These are phyloP conservation scores for Nixonia krombeini DNA, from an alignment of 1,140 invertebrate genomes.

Conservation along the genomic window DNA sequence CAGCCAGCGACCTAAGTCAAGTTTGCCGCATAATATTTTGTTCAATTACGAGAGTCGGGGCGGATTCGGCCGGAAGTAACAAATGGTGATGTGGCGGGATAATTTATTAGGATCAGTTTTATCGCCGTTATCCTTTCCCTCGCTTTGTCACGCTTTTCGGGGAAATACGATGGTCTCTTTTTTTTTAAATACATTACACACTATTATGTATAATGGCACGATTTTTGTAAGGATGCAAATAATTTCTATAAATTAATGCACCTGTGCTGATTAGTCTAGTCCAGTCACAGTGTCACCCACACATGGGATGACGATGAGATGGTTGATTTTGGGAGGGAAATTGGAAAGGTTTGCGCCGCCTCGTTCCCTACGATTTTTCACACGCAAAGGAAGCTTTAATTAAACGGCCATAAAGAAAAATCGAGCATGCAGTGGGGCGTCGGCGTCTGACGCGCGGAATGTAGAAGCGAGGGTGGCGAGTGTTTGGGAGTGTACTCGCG, in stretches of 20 bases:
- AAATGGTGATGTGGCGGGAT: conserved; percentile 3
- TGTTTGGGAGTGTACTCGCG: conserved; percentile 56
- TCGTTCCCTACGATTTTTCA: conserved; percentile 51
- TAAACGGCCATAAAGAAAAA: conserved; percentile 62
- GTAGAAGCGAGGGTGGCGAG: conserved; percentile 41
- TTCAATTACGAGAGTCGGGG: conserved; percentile 17
- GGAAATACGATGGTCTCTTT: too few species aligned
- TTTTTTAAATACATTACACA: conserved; percentile 20
- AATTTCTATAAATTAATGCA: too few species aligned
- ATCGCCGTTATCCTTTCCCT: conserved; percentile 2
- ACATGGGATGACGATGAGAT: too few species aligned
- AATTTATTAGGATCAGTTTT: conserved; percentile 30
- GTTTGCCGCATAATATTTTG: conserved; percentile 62
- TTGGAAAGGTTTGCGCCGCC: conserved; percentile 57
- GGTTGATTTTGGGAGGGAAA: conserved; percentile 38
- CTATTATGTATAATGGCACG: too few species aligned
- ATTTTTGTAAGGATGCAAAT: too few species aligned
- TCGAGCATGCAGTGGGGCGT: conserved; percentile 45
- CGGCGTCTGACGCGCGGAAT: conserved; percentile 41
- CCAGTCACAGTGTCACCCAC: too few species aligned
- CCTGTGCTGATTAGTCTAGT: too few species aligned
- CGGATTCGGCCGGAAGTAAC: too few species aligned
- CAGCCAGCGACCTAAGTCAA: conserved; percentile 61
- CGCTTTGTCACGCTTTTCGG: neutral
- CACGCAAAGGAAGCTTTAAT: conserved; percentile 60